These are phyloP conservation scores for Leptinotarsa haldemani DNA, from an alignment of 2,888 invertebrate genomes.

Conservation along the genomic window DNA sequence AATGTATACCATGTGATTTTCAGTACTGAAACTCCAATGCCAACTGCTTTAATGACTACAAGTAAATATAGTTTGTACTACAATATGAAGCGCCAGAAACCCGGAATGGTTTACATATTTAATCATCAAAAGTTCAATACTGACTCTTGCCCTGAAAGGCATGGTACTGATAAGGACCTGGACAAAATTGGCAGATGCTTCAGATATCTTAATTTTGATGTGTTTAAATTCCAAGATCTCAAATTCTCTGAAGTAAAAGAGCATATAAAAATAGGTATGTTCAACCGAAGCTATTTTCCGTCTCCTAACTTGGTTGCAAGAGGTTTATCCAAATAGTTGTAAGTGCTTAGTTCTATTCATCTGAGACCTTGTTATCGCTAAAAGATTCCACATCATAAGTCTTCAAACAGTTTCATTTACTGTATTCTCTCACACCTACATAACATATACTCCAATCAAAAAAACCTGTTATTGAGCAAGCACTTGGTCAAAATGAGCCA, in stretches of 20 bases:
- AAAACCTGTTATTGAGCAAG: no score
- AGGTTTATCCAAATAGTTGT: no score
- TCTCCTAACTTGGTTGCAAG: no score
- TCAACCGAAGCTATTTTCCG: not conserved
- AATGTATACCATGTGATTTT: not conserved
- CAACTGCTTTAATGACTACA: conserved; percentile 70
- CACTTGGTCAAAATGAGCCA: no score
- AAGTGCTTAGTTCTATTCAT: no score
- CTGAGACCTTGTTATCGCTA: no score
- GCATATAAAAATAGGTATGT: conserved; percentile 72
- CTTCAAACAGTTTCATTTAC: no score
- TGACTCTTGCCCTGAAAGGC: conserved; percentile 72
- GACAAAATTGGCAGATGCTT: conserved; percentile 76
- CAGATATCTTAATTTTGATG: conserved; percentile 77
- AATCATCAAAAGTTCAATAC: conserved; percentile 86
- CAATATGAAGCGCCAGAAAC: conserved; percentile 83
- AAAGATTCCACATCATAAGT: no score
- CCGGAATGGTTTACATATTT: conserved; percentile 88
- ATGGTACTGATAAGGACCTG: conserved; percentile 88
- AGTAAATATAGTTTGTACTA: conserved; percentile 79
- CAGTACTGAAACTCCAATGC: not conserved
- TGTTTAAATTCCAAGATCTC: conserved; percentile 77
- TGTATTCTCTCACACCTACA: no score
- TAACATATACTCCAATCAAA: no score
- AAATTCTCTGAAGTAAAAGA: conserved; percentile 75